Conservation (phyloP, 2,113 vertebrate species). For the Oreocharis arfaki region DNA sequence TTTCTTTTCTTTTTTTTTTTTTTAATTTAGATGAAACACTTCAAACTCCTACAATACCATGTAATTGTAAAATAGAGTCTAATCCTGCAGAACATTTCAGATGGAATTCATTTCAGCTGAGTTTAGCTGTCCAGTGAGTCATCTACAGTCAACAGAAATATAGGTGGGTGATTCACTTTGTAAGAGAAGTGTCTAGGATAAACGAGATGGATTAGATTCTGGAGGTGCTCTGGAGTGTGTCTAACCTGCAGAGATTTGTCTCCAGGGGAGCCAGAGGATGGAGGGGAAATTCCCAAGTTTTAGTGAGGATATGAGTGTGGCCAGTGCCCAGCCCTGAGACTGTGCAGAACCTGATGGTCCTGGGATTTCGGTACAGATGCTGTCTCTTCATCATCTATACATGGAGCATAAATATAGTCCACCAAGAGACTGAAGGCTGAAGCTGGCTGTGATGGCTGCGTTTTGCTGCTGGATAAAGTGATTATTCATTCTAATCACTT, state of each 20-base stretch:
- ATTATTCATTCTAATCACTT: not conserved
- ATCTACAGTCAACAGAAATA: not conserved
- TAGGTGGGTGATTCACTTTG: not conserved
- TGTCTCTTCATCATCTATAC: not conserved
- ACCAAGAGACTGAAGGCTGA: not conserved
- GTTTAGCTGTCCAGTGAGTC: constrained; percentile 26
- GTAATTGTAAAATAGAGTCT: not conserved
- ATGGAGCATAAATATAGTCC: not conserved
- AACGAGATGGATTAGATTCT: not conserved
- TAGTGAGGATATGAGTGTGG: not conserved
- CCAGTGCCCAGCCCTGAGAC: not conserved
- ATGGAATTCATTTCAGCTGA: not conserved
- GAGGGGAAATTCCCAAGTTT: not conserved
- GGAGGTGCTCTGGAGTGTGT: not conserved
- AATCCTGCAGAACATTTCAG: not conserved
- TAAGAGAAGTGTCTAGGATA: not conserved
- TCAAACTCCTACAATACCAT: constrained; percentile 3
- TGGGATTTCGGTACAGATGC: not conserved
- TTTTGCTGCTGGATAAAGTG: not conserved
- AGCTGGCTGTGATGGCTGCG: not conserved
- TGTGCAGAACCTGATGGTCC: not conserved
- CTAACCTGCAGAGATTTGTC: not conserved
- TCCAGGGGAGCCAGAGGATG: not conserved
- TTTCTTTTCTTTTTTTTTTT: not conserved
- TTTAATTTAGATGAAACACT: not conserved